Conservation (phyloP, 2,888 invertebrate species). For the Tenthredo scrophulariae region DNA sequence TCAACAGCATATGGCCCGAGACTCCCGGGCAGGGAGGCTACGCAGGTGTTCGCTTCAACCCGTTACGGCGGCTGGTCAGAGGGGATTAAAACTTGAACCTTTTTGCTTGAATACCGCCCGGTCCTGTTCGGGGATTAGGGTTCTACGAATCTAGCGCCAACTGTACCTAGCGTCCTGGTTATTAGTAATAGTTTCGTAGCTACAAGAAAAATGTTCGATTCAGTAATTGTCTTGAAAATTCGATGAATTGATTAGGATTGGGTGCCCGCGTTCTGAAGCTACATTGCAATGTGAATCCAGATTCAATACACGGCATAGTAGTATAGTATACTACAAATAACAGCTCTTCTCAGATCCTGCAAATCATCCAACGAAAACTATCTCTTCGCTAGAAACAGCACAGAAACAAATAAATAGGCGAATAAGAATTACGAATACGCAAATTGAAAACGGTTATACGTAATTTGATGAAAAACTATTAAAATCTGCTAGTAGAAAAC, state of each 20-base stretch:
- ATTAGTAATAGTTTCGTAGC: background rate
- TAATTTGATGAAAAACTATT: background rate
- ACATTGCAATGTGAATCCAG: background rate
- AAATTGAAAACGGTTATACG: background rate
- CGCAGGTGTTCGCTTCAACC: background rate
- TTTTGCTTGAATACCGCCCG: background rate
- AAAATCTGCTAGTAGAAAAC: background rate
- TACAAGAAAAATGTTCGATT: background rate
- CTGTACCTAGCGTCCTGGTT: background rate
- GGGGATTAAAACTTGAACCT: conserved; percentile 7
- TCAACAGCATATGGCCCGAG: background rate
- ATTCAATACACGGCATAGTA: background rate
- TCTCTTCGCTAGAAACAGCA: background rate
- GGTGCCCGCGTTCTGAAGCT: background rate
- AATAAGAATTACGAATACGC: background rate
- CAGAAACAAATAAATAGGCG: background rate
- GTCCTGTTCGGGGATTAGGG: background rate
- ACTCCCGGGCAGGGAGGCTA: background rate
- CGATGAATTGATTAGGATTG: background rate
- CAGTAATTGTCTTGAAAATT: background rate
- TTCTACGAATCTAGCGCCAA: background rate
- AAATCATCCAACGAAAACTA: background rate
- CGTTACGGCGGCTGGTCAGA: background rate
- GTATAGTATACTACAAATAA: background rate
- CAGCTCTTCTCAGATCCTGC: background rate